Percentiles rank a stretch among this genome's conserved stretches.
Conservation (phyloP, 2,888 invertebrate genomes). For the Tenthredo notha region DNA sequence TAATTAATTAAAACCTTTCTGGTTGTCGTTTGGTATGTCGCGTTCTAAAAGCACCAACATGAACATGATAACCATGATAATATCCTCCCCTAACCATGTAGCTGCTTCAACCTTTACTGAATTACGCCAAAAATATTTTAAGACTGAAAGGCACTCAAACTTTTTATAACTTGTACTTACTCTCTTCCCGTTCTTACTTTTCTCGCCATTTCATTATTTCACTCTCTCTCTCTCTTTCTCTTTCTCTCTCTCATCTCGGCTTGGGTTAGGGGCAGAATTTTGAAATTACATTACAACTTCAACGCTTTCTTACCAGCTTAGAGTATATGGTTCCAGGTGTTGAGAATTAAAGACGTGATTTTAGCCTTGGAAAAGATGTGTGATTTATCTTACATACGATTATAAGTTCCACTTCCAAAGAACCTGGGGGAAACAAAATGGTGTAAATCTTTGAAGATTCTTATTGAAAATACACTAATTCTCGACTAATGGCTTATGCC, state of each 20-base stretch:
- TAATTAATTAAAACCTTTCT: constrained; percentile 29
- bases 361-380: background rate
- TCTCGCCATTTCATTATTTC: constrained; percentile 5
- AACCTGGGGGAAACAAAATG: background rate
- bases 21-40: background rate
- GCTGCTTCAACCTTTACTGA: constrained; percentile 25
- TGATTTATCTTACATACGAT: background rate
- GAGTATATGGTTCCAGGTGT: background rate
- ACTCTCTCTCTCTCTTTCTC: background rate
- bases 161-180: constrained; percentile 19
- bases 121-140: constrained; percentile 34
- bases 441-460: background rate
- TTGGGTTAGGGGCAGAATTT: background rate
- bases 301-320: background rate
- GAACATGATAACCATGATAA: background rate
- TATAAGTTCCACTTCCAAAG: background rate
- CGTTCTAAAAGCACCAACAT: background rate
- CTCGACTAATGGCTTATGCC: background rate
- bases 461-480: background rate
- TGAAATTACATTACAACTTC: constrained; percentile 31
- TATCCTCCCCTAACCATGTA: background rate
- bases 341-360: background rate
- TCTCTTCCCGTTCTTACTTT: background rate
- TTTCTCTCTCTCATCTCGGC: background rate
- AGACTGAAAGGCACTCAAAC: constrained; percentile 18